Evolutionary conservation across 2,888 invertebrate genomes (phyloP), one percentile per base, ranked within the genome.

Genomic region (Chalcis sispes): DNA sequence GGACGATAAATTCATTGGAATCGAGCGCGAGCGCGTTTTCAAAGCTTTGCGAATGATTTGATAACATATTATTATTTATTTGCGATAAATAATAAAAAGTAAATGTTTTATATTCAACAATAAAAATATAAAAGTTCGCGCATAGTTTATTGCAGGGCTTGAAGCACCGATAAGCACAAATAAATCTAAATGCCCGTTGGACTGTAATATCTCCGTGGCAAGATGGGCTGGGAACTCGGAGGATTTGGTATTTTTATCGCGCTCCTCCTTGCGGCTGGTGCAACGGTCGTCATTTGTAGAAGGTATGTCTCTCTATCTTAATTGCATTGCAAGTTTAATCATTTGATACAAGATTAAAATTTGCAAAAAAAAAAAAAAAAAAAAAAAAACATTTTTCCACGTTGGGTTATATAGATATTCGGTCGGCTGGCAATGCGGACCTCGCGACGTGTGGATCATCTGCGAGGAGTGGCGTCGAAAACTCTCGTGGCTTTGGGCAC

Each of bases 401-500:
- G n/a, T n/a, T 7, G 25, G n/a, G n/a, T n/a, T n/a, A n/a, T n/a
- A n/a, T 8, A 62, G 87, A 75, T 87, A 85, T 78, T 82, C 83
- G 71, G 79, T 81, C 46, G 81, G 83, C 66, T 87, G 87, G 86
- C 85, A 86, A 81, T 88, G 88, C 83, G 81, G 85, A 4, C 78
- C 83, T 2, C 84, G 88, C 71, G 86, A 85, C 79, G 78, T 87
- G 29, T 87, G 88, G 87, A 85, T 85, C 72, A 82, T 88, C 62
- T 87, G 87, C 80, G 85, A 88, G 75, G 88, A 87, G 71, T 88
- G 88, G 88, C 82, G 86, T 65, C 87, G 88, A 69, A 85, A 84
- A 67, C 73, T 88, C 29, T 86, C 86, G 4, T 88, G 88, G 88
- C 81, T 88, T 15, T 88, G 88, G 88, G 88, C 88, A 36, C 88